Percentiles rank a stretch among this genome's conserved stretches.
phyloP scores from a whole-genome alignment of 2,888 invertebrate species.

The Tholera decimalis region DNA sequence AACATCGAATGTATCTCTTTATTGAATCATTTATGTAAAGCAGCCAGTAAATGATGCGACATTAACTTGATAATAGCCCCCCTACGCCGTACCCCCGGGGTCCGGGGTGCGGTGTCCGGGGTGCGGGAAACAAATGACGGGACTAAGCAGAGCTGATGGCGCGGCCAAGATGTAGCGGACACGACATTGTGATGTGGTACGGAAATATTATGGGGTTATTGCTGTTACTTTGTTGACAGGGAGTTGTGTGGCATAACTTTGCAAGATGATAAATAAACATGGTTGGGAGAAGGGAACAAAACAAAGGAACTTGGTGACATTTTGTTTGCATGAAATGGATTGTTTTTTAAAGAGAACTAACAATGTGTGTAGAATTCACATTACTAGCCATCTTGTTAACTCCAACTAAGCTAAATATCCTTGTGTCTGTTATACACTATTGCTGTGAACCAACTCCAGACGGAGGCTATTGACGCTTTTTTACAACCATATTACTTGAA shows the following conservation, averaged over 20 bases:
- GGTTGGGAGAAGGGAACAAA: neutral
- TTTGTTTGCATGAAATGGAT: too few relatives aligned
- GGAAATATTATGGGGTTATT: slow-evolving; percentile 48
- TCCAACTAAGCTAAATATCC: too few relatives aligned
- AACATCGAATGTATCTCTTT: slow-evolving; percentile 63
- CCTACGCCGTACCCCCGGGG: neutral
- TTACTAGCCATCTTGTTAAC: too few relatives aligned
- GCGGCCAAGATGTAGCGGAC: slow-evolving; percentile 46
- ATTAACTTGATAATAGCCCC: slow-evolving; percentile 78
- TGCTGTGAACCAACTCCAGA: too few relatives aligned
- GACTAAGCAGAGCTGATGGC: slow-evolving; percentile 62
- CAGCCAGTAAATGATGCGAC: slow-evolving; percentile 80
- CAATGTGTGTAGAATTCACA: too few relatives aligned
- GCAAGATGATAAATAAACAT: neutral
- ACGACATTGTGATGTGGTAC: slow-evolving; percentile 43
- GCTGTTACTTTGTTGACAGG: slow-evolving; percentile 15
- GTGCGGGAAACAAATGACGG: slow-evolving; percentile 74
- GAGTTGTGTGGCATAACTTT: neutral
- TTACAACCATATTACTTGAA: too few relatives aligned
- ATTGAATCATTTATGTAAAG: slow-evolving; percentile 83
- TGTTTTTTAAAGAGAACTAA: too few relatives aligned
- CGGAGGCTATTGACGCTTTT: too few relatives aligned
- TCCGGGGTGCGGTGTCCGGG: slow-evolving; percentile 39
- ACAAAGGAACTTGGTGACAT: neutral
- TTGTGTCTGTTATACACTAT: too few relatives aligned